phyloP scores from a whole-genome alignment of 2,888 invertebrate genomes.

The Galerucella calmariensis region DNA sequence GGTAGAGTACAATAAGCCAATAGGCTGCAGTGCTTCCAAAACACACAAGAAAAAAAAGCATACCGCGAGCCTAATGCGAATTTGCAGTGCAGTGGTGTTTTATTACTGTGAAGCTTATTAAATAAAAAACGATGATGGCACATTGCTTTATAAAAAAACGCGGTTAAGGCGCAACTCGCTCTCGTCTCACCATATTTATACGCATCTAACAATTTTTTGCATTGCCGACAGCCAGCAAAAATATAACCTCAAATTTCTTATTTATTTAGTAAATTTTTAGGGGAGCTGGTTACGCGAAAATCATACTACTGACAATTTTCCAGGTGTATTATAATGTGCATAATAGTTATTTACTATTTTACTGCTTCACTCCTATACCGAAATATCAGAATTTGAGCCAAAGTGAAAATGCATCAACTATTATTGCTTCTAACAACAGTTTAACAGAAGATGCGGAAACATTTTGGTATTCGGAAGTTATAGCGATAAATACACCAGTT shows the following conservation, averaged over 20 bases:
- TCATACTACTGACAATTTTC: slow-evolving; percentile 31
- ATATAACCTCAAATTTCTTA: neutral
- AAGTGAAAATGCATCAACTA: slow-evolving; percentile 10
- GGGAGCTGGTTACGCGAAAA: slow-evolving; percentile 27
- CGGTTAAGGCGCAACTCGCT: no score
- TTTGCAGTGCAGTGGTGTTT: no score
- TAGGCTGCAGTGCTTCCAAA: no score
- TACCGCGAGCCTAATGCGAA: no score
- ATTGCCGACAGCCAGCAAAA: neutral
- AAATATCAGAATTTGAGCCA: slow-evolving; percentile 21
- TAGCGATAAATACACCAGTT: slow-evolving; percentile 8
- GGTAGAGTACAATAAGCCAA: no score
- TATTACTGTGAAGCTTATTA: no score
- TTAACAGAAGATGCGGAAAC: slow-evolving; percentile 23
- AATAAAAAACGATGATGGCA: no score
- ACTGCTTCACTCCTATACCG: slow-evolving; percentile 32
- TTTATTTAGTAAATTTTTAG: slow-evolving; percentile 3
- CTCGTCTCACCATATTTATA: no score
- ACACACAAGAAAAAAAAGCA: no score
- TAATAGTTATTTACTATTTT: slow-evolving; percentile 38
- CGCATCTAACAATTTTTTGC: no score
- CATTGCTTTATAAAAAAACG: no score
- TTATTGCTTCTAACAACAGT: slow-evolving; percentile 10
- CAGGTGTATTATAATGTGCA: slow-evolving; percentile 38
- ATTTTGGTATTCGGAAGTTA: slow-evolving; percentile 37